Conservation (phyloP, 2,113 vertebrate species). For the Maccullochella peelii region DNA sequence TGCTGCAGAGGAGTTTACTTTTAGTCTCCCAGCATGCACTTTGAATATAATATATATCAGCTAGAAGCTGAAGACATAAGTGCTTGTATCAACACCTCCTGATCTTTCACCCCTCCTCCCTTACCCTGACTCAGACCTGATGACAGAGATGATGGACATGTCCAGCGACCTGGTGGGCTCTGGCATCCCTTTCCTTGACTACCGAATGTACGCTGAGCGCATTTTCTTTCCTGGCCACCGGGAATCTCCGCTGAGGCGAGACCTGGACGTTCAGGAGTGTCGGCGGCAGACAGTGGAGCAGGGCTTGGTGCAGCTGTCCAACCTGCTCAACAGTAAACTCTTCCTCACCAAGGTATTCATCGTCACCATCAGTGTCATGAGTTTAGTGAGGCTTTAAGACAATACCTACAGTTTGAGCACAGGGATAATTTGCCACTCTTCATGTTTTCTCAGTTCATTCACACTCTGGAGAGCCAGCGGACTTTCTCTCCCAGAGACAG, state of each 20-base stretch:
- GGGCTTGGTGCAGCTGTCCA: constrained; percentile 95
- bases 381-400: accelerated
- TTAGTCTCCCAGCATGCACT: constrained; percentile 7
- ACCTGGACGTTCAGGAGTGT: constrained; percentile 94
- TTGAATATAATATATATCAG: not conserved
- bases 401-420: not conserved
- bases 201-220: constrained; percentile 94
- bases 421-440: not conserved
- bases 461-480: constrained; percentile 96
- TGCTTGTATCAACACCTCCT: not conserved
- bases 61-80: not conserved
- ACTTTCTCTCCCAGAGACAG: constrained; percentile 95
- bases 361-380: not conserved
- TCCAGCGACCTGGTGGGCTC: constrained; percentile 96
- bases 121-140: constrained; percentile 87
- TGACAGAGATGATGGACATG: constrained; percentile 99
- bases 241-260: constrained; percentile 92
- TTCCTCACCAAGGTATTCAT: constrained; percentile 95
- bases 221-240: constrained; percentile 98
- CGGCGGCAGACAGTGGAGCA: constrained; percentile 96
- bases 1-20: constrained; percentile 19
- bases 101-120: not conserved
- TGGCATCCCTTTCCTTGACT: constrained; percentile 97
- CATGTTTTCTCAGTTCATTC: constrained; percentile 88
- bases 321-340: constrained; percentile 98